Percentiles rank a stretch among this genome's conserved stretches.
phyloP scores from a whole-genome alignment of 2,113 vertebrate species.

The Salvator merianae region DNA sequence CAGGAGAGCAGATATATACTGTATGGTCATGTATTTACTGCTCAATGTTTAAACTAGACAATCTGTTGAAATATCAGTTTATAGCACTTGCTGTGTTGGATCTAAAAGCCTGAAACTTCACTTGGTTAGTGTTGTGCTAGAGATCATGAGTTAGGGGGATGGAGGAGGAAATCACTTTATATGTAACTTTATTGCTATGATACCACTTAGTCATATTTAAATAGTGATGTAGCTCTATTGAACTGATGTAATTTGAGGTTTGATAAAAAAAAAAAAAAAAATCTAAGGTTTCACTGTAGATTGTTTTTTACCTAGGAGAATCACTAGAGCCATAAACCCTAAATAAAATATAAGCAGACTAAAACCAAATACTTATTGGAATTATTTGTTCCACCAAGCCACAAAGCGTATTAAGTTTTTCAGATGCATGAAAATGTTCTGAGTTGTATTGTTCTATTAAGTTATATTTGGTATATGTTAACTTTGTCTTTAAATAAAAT shows the following conservation, averaged over 20 bases:
- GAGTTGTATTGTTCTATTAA: conserved; percentile 56
- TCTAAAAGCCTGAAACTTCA: not conserved
- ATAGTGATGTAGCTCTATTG: not conserved
- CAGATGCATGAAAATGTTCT: conserved; percentile 55
- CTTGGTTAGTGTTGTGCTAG: not conserved
- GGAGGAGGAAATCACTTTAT: not conserved
- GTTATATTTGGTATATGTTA: conserved; percentile 53
- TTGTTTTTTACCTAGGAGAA: conserved; percentile 25
- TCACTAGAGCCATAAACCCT: conserved; percentile 34
- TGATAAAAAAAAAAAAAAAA: no score
- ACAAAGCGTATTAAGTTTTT: conserved; percentile 51
- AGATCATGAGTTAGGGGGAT: not conserved
- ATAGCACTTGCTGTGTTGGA: not conserved
- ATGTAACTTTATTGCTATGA: not conserved
- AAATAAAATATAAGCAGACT: conserved; percentile 42
- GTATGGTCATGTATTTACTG: not conserved
- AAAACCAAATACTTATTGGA: conserved; percentile 35
- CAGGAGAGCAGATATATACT: not conserved
- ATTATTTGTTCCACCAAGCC: conserved; percentile 46
- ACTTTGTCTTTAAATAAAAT: conserved; percentile 39
- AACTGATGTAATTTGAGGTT: not conserved
- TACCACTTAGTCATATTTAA: not conserved
- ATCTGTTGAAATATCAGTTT: not conserved
- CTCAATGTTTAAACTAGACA: not conserved
- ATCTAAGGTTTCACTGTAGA: not conserved